Evolutionary conservation across 2,113 vertebrate genomes (phyloP), one percentile per base, ranked within the genome.

Genomic region (Eidolon helvum): DNA sequence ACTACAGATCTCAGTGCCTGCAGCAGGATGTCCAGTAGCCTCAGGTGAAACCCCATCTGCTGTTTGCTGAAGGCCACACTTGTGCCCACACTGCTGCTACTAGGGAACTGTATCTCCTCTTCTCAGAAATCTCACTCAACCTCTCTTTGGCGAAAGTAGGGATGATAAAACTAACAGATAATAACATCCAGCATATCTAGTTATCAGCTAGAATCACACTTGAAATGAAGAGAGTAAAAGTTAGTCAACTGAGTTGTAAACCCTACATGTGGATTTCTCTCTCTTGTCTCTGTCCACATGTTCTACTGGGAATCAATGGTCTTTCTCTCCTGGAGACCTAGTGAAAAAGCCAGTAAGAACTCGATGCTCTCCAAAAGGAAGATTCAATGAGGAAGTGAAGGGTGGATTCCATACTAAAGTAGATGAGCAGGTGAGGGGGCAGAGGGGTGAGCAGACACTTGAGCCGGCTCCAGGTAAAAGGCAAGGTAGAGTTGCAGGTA

Each of bases 341-440:
- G 2, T 40, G 14, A 93, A 65, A 45, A 38, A 92, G 35, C 68
- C 21, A 19, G 78, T 45, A 89, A 82, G 72, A 55, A 96, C 35
- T 53, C 30, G n/a, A 11, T 30, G 28, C 15, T 50, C 48, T 4
- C 7, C 0, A 0, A 38, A 74, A 10, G 53, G 43, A 40, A 6
- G 55, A 57, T 43, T 22, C 1, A 16, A 21, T 75, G 26, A 45
- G 43, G n/a, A 66, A 50, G 55, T 55, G 59, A 65, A 90, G 65
- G 61, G 61, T 16, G 38, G 5, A 6, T 19, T 40, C 63, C 26
- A 38, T 15, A 28, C 18, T 28, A 26, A 61, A 8, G 38, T 10
- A 18, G 71, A 3, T 40, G 72, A 85, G 21, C 50, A 19, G 1
- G 30, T 16, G n/a, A 50, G 0, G 24, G 4, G 33, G 1, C 5